Conservation (phyloP, 2,797 vertebrate species). For the Denticeps clupeoides region DNA sequence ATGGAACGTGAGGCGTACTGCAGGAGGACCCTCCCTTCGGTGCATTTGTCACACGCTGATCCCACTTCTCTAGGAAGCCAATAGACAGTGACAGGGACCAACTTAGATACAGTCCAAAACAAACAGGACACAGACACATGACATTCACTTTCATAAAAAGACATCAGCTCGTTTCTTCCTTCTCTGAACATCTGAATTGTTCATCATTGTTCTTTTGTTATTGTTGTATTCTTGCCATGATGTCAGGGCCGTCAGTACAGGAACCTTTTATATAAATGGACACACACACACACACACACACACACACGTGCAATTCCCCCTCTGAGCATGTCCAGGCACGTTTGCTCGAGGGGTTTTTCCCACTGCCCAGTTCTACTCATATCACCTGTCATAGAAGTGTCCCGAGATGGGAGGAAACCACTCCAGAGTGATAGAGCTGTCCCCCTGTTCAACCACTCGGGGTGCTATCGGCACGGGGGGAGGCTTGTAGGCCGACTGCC, state of each 20-base stretch:
- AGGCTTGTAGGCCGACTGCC: conserved; percentile 78
- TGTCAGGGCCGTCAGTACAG: too few species aligned
- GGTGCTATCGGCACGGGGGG: conserved; percentile 81
- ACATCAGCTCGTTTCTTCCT: too few species aligned
- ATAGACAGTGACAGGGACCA: background rate
- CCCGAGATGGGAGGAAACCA: conserved; percentile 93
- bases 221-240: too few species aligned
- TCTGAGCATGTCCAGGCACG: too few species aligned
- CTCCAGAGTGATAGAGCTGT: conserved; percentile 70
- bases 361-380: conserved; percentile 31
- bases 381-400: conserved; percentile 95
- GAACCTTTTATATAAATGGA: too few species aligned
- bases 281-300: background rate
- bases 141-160: too few species aligned
- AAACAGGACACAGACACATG: too few species aligned
- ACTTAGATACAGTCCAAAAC: conserved; percentile 15
- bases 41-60: conserved; percentile 91
- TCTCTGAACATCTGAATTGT: too few species aligned
- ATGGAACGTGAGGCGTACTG: background rate
- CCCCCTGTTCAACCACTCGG: conserved; percentile 75
- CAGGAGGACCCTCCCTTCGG: conserved; percentile 66
- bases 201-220: too few species aligned
- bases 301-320: too few species aligned
- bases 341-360: background rate
- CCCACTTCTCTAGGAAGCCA: conserved; percentile 99